Percentiles rank a stretch among this genome's conserved stretches.
These are phyloP conservation scores for Araneus ventricosus DNA, from an alignment of 1,140 invertebrate species.

Conservation along the genomic window DNA sequence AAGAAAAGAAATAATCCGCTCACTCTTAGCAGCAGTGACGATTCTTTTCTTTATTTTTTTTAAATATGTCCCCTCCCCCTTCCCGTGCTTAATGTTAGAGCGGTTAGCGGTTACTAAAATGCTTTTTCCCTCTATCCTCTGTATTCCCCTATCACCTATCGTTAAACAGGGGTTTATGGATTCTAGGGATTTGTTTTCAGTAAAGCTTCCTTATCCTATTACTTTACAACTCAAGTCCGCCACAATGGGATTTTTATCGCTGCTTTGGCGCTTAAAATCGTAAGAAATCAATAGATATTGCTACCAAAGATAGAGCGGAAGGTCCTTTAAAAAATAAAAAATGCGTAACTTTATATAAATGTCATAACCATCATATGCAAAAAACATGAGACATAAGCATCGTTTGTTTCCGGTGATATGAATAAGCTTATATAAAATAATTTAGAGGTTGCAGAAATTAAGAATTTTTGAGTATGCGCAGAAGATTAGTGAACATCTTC, in stretches of 20 bases:
- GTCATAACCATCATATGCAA: no score
- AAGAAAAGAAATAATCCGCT: conserved; percentile 5
- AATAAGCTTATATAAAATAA: no score
- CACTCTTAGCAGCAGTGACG: neutral
- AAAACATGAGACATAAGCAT: no score
- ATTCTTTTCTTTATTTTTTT: neutral
- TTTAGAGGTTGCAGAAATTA: no score
- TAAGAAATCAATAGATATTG: neutral
- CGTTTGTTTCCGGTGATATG: no score
- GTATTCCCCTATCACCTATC: conserved; percentile 62
- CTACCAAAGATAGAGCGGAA: no score
- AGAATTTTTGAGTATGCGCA: no score
- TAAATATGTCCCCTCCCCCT: neutral
- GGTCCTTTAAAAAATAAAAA: no score
- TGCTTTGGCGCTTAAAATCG: conserved; percentile 37
- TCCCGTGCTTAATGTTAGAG: neutral
- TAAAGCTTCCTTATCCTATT: conserved; percentile 72
- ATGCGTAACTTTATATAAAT: no score
- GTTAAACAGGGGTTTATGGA: conserved; percentile 71
- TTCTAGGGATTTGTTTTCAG: conserved; percentile 73
- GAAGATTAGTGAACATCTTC: no score
- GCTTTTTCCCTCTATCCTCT: conserved; percentile 32
- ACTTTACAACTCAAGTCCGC: conserved; percentile 37
- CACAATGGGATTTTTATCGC: neutral
- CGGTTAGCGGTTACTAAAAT: conserved; percentile 42